These are phyloP conservation scores for Strigops habroptila DNA, from an alignment of 2,113 vertebrate species.

Conservation along the genomic window DNA sequence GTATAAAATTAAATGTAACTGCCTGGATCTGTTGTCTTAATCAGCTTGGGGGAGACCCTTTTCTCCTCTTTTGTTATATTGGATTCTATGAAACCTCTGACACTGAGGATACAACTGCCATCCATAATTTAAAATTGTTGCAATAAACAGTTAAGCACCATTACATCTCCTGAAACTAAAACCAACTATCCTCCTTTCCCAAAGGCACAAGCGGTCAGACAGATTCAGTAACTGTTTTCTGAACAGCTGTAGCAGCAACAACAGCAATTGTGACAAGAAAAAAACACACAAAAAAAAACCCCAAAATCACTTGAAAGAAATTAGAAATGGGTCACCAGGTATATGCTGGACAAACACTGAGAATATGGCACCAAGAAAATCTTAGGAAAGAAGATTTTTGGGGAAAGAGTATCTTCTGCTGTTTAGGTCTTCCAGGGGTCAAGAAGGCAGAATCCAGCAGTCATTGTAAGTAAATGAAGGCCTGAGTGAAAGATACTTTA, in stretches of 20 bases:
- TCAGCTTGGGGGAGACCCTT: background rate
- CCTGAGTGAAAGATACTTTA: background rate
- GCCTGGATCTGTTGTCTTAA: background rate
- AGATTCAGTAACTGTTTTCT: background rate
- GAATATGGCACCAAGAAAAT: background rate
- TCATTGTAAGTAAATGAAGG: background rate
- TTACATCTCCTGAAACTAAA: background rate
- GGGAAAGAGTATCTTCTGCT: background rate
- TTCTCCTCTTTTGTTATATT: background rate
- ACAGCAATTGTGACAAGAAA: background rate
- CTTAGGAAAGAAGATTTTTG: background rate
- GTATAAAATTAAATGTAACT: background rate
- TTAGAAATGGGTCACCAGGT: background rate
- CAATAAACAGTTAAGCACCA: background rate
- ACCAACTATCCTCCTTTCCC: background rate
- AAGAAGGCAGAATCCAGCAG: background rate
- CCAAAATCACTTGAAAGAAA: background rate
- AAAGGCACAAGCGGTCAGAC: background rate
- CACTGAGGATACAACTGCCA: background rate
- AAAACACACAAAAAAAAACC: background rate
- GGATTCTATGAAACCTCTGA: background rate
- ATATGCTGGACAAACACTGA: background rate
- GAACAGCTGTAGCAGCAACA: background rate
- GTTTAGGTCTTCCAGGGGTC: background rate
- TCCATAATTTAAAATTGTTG: background rate